Evolutionary conservation across 1,140 invertebrate species (phyloP), one percentile per base, ranked within the genome.

Genomic region (Neomicropteryx cornuta): DNA sequence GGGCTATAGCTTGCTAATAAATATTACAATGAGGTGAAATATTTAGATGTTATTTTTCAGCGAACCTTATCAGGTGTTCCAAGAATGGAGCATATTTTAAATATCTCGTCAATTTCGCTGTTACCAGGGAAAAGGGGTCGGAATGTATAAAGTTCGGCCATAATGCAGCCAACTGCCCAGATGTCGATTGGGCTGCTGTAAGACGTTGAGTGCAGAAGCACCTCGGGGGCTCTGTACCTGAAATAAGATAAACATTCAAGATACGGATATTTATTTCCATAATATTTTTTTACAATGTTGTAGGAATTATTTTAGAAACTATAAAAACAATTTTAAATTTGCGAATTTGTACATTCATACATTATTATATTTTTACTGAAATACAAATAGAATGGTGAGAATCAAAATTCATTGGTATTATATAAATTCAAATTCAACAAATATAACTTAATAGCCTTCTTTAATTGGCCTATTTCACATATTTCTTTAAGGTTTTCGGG

Each of bases 151-250:
- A 99, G 68, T 66, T 99, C 97, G 3, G 94, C 89, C 77, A 97
- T 91, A 39, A 99, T 99, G 54, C 94, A 98, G 5, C 95, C 92
- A 23, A 88, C 79, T 1, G 96, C 96, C 94, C 95, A 99, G 39
- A 99, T 77, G 64, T 99, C 97, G 43, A 99, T 97, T 0, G 96
- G 91, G 37, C 90, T 94, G 48, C 83, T 94, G 65, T 99, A 99
- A 32, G 76, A 85, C 1, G 91, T 94, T 1, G 95, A 96, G 51
- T 95, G 86, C 5, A 99, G 69, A 13, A 99, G 66, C 3, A 99
- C 93, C 68, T 97, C 94, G 2, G 93, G 93, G 3, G 92, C 93
- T 49, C 93, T 70, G 55, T 96, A 97, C 74, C 79, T 80, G 13
- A 27, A 8, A 27, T 27, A 27, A 27, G 8, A 27, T 27, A 27